phyloP scores from a whole-genome alignment of 2,888 invertebrate genomes.

The Sarcophaga carnaria region DNA sequence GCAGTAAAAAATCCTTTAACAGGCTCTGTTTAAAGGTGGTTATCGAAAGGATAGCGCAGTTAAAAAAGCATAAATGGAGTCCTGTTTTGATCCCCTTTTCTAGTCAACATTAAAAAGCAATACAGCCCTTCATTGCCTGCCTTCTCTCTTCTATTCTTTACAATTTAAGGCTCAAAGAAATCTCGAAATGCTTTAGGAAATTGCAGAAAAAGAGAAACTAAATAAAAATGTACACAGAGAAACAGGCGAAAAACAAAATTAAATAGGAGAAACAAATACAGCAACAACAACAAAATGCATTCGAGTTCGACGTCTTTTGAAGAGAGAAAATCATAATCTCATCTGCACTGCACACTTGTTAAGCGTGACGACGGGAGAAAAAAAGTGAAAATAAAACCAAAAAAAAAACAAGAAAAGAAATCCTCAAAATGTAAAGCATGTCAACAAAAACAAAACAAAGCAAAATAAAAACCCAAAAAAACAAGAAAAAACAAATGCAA shows the following conservation, averaged over 20 bases:
- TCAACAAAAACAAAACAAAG: conserved; percentile 67
- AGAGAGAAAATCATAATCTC: conserved; percentile 66
- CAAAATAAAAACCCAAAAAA: conserved; percentile 25
- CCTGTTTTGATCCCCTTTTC: conserved; percentile 41
- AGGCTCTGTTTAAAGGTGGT: background rate
- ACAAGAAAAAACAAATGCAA: conserved; percentile 47
- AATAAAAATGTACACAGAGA: conserved; percentile 49
- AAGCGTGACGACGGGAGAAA: conserved; percentile 56
- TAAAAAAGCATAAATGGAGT: background rate
- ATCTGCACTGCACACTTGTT: conserved; percentile 50
- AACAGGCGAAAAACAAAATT: background rate
- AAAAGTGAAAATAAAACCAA: conserved; percentile 67
- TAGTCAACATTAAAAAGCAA: background rate
- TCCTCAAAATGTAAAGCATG: conserved; percentile 68
- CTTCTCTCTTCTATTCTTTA: background rate
- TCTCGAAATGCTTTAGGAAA: conserved; percentile 56
- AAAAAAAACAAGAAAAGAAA: conserved; percentile 26
- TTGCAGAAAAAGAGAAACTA: conserved; percentile 63
- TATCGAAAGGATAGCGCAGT: background rate
- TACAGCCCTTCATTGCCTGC: conserved; percentile 5
- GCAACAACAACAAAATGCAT: conserved; percentile 65
- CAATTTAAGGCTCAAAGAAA: conserved; percentile 33
- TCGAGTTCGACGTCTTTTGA: conserved; percentile 76
- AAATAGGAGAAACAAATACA: conserved; percentile 45
- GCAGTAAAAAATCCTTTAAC: background rate